Evolutionary conservation across 2,797 vertebrate species (phyloP).

Genomic region (Neoniphon sammara): DNA sequence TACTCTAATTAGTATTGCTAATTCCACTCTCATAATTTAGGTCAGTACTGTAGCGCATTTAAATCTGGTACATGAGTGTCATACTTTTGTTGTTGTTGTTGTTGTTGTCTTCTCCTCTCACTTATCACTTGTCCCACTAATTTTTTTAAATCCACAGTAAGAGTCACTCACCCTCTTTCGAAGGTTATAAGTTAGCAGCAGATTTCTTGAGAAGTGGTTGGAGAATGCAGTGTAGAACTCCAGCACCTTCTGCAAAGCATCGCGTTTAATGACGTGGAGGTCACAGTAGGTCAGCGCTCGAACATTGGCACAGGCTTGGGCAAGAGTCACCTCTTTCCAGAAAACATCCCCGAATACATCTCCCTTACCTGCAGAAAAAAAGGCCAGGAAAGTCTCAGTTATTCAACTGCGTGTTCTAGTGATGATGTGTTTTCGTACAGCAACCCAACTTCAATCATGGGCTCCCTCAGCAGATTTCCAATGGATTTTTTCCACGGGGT

Average conservation of each 20-base stretch:
- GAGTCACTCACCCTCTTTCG: slow-evolving; percentile 92
- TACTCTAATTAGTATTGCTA: too few relatives aligned
- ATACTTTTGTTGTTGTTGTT: too few relatives aligned
- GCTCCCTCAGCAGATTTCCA: too few relatives aligned
- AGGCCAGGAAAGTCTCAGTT: background rate
- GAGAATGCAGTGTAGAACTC: slow-evolving; percentile 99
- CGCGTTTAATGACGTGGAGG: slow-evolving; percentile 97
- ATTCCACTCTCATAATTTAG: too few relatives aligned
- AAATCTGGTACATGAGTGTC: too few relatives aligned
- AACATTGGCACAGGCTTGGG: slow-evolving; percentile 97
- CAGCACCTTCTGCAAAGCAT: slow-evolving; percentile 97
- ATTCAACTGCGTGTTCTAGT: background rate
- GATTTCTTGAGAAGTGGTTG: slow-evolving; percentile 98
- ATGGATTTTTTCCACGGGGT: too few relatives aligned
- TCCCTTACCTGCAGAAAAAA: slow-evolving; percentile 89
- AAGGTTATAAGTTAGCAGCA: slow-evolving; percentile 98
- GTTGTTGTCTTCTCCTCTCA: too few relatives aligned
- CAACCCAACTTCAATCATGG: too few relatives aligned
- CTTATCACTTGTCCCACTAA: too few relatives aligned
- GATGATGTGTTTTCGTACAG: too few relatives aligned
- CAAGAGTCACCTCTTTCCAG: slow-evolving; percentile 97
- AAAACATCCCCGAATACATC: slow-evolving; percentile 99
- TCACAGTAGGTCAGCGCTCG: slow-evolving; percentile 98
- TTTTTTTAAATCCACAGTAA: background rate
- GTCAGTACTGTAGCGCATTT: too few relatives aligned